Evolutionary conservation across 2,888 invertebrate genomes (phyloP), one percentile per base, ranked within the genome.

Genomic region (Polydrusus tereticollis): DNA sequence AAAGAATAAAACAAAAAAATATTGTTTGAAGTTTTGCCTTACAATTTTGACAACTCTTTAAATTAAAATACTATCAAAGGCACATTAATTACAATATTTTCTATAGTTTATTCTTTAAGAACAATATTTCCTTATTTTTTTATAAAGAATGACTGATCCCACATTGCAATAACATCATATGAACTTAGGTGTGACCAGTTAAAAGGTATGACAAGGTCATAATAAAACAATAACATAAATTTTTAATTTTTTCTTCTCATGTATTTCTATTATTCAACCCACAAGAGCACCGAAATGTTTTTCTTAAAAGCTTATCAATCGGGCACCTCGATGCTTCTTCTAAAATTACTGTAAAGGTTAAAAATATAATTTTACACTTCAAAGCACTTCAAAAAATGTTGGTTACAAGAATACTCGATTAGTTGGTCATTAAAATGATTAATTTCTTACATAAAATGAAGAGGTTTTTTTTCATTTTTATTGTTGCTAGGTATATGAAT

Each of bases 101-200:
- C 41, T 52, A 29, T 33, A 8, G 62, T 20, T 36, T 10, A 36
- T 62, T 62, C 50, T 62, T 45, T 45, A 12, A 16, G 1, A 45
- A 60, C 21, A 47, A 69, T 36, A 64, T 69, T 69, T 69, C 69
- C 69, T 69, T 64, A 58, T 64, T 57, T 57, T 69, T 64, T 64
- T 20, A 36, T 14, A 10, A 59, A 26, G 36, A 29, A 69, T 62
- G 52, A 64, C 64, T 57, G 65, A 70, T 70, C 52, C 59, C 29
- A 59, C 50, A 60, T 70, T 70, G 70, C 70, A 70, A 57, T 69
- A 69, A 69, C 69, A 69, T 69, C 69, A 45, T 26, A 58, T 69
- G 64, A 69, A 64, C 70, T 70, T 65, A 65, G 70, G 70, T 65
- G 70, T 65, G 65, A 50, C 43, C n/a, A 38, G 41, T 23, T 29